A percentile compares a stretch with the other conserved stretches of the same genome.
phyloP scores from a whole-genome alignment of 1,140 invertebrate species.

The Armadillidium nasatum region DNA sequence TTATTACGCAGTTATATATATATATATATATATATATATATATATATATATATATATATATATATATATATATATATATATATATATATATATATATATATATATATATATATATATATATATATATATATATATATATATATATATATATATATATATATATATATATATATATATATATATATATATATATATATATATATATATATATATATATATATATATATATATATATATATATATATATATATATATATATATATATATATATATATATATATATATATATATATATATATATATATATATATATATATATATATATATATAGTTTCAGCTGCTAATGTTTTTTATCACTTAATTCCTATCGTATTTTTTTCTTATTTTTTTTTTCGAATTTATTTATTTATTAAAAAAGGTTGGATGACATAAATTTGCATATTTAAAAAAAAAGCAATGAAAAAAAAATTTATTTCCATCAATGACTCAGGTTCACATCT shows the following conservation, averaged over 20 bases:
- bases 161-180: too few species aligned
- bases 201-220: not conserved
- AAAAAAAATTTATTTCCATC: too few species aligned
- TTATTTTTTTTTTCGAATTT: too few species aligned
- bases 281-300: too few species aligned
- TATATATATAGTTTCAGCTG: too few species aligned
- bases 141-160: slow-evolving; percentile 12
- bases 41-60: slow-evolving; percentile 24
- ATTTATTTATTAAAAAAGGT: too few species aligned
- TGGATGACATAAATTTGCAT: too few species aligned
- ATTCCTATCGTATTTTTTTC: too few species aligned
- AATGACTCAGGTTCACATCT: not conserved
- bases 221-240: slow-evolving; percentile 30
- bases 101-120: not conserved
- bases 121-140: slow-evolving; percentile 1
- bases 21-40: slow-evolving; percentile 37
- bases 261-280: not conserved
- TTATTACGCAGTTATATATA: slow-evolving; percentile 25
- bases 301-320: too few species aligned
- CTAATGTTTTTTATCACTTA: too few species aligned
- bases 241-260: slow-evolving; percentile 30
- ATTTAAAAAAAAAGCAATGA: too few species aligned
- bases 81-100: not conserved
- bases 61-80: not conserved
- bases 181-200: not conserved